A percentile compares a stretch with the other conserved stretches of the same genome.
Evolutionary conservation across 2,888 invertebrate species (phyloP).

Genomic region (Idaea aversata): DNA sequence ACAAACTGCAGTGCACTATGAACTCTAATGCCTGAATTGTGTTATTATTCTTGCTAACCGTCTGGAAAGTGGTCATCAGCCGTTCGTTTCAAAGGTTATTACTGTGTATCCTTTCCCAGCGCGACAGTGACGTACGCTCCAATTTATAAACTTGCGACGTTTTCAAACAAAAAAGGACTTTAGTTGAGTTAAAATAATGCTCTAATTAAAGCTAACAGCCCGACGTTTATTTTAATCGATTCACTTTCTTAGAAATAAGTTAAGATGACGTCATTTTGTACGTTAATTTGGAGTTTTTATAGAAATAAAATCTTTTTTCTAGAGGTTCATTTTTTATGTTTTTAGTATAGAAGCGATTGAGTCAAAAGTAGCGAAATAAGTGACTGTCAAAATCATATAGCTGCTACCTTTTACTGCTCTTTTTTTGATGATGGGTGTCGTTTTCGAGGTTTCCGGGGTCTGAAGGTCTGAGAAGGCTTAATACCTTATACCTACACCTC

Average conservation of each 20-base stretch:
- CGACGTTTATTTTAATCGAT: neutral
- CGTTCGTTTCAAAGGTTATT: slow-evolving; percentile 71
- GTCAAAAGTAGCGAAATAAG: no score
- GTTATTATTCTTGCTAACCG: slow-evolving; percentile 42
- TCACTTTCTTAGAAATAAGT: neutral
- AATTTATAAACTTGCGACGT: slow-evolving; percentile 49
- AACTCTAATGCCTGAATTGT: slow-evolving; percentile 38
- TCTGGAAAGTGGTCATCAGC: slow-evolving; percentile 57
- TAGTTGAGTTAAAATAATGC: neutral
- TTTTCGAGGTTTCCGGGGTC: no score
- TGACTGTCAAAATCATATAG: no score
- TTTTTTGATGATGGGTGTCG: no score
- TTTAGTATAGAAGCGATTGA: no score
- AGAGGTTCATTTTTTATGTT: no score
- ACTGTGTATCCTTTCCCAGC: slow-evolving; percentile 47
- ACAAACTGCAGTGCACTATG: slow-evolving; percentile 19
- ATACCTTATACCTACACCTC: neutral
- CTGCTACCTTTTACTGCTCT: no score
- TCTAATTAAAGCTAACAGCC: neutral
- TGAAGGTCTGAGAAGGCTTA: no score
- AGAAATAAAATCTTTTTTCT: neutral
- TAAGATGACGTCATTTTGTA: neutral
- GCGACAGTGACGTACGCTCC: slow-evolving; percentile 72
- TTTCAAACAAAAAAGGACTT: neutral
- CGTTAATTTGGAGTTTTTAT: neutral